A percentile compares a stretch with the other conserved stretches of the same genome.
Evolutionary conservation across 1,140 invertebrate genomes (phyloP).

Genomic region (Drosophila teissieri): DNA sequence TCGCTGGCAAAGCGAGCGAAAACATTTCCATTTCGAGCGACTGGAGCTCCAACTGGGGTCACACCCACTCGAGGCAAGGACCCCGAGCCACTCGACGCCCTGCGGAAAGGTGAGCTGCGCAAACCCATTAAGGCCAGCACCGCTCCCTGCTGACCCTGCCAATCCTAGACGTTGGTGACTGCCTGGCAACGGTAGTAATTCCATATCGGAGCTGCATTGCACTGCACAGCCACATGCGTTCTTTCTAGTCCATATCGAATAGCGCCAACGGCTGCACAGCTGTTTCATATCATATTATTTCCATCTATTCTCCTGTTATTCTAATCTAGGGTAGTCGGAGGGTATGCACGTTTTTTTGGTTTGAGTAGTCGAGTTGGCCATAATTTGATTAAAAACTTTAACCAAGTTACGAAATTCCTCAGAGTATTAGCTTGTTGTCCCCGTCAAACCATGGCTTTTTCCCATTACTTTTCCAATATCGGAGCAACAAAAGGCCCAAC

Average conservation of each 20-base stretch:
- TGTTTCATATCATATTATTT: conserved; percentile 39
- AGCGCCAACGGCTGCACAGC: conserved; percentile 50
- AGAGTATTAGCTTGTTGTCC: conserved; percentile 1
- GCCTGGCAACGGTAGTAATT: conserved; percentile 54
- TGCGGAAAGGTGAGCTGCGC: conserved; percentile 41
- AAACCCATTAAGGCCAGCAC: conserved; percentile 49
- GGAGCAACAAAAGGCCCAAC: conserved; percentile 36
- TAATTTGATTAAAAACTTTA: too few relatives aligned
- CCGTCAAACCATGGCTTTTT: background rate
- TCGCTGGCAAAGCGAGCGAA: conserved; percentile 37
- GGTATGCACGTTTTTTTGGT: background rate
- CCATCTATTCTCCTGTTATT: background rate
- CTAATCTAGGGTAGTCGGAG: background rate
- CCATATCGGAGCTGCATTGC: conserved; percentile 23
- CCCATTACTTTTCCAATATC: conserved; percentile 26
- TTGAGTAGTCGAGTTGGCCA: too few relatives aligned
- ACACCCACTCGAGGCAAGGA: conserved; percentile 45
- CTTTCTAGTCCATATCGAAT: conserved; percentile 13
- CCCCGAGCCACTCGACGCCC: conserved; percentile 25
- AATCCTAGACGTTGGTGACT: conserved; percentile 43
- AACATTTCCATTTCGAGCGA: conserved; percentile 52
- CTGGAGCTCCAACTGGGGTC: conserved; percentile 30
- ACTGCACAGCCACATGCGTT: conserved; percentile 17
- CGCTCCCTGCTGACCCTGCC: conserved; percentile 12
- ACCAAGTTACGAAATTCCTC: background rate